A percentile compares a stretch with the other conserved stretches of the same genome.
phyloP scores from a whole-genome alignment of 2,888 invertebrate genomes.

The Scaptomyza parva region DNA sequence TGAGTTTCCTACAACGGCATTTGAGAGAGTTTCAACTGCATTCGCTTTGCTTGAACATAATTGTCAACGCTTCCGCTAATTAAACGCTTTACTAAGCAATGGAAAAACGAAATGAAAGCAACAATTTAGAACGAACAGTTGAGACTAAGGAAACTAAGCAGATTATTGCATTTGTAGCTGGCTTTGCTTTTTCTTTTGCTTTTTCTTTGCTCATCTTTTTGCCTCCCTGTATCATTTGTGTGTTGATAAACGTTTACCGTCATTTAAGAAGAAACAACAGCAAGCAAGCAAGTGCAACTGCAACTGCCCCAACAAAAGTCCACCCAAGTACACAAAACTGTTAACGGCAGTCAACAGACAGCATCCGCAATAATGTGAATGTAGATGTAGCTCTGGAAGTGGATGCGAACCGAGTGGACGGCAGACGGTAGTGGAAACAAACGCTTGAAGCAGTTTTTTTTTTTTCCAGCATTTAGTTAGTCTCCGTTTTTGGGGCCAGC shows the following conservation, averaged over 20 bases:
- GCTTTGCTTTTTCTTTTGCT: slow-evolving; percentile 1
- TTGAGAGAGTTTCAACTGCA: not conserved
- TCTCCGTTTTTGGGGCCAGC: slow-evolving; percentile 29
- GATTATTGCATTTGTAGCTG: slow-evolving; percentile 66
- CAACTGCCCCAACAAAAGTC: slow-evolving; percentile 31
- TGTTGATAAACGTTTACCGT: slow-evolving; percentile 70
- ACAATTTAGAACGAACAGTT: slow-evolving; percentile 10
- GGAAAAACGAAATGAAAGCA: slow-evolving; percentile 4
- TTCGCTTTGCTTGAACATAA: slow-evolving; percentile 26
- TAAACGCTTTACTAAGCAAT: slow-evolving; percentile 32
- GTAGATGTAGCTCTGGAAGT: slow-evolving; percentile 1
- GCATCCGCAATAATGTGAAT: slow-evolving; percentile 16
- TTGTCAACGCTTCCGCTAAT: slow-evolving; percentile 50
- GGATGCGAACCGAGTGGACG: slow-evolving; percentile 25
- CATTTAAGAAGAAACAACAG: slow-evolving; percentile 58
- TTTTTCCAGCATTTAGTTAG: slow-evolving; percentile 32
- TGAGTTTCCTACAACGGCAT: not conserved
- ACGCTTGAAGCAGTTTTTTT: slow-evolving; percentile 39
- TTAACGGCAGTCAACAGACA: slow-evolving; percentile 27
- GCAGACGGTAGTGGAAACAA: slow-evolving; percentile 27
- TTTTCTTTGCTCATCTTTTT: slow-evolving; percentile 10
- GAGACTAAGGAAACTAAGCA: slow-evolving; percentile 36
- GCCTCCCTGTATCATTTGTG: slow-evolving; percentile 30
- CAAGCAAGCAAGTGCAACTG: slow-evolving; percentile 11
- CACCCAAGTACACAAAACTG: slow-evolving; percentile 34